Conservation (phyloP, 2,888 invertebrate genomes). For the Empis stercorea region DNA sequence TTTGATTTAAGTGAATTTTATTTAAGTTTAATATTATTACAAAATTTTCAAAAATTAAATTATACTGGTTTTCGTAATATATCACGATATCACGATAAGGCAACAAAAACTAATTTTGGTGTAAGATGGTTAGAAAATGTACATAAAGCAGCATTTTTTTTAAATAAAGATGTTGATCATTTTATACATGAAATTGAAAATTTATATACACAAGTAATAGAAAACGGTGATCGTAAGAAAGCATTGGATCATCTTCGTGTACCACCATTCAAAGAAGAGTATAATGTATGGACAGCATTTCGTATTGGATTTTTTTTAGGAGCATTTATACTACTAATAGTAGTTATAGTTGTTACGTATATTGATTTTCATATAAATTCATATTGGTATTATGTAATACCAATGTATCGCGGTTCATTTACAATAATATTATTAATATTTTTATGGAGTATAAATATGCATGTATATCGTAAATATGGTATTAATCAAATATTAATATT, state of each 20-base stretch:
- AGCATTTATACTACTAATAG: slow-evolving; percentile 62
- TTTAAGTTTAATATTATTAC: slow-evolving; percentile 67
- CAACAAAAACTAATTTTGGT: slow-evolving; percentile 54
- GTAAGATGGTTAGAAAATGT: slow-evolving; percentile 68
- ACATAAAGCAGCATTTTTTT: slow-evolving; percentile 71
- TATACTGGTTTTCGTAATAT: slow-evolving; percentile 84
- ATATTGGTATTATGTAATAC: slow-evolving; percentile 57
- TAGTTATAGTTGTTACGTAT: too few relatives aligned
- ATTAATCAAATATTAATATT: slow-evolving; percentile 77
- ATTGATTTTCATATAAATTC: too few relatives aligned
- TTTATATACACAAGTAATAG: slow-evolving; percentile 52
- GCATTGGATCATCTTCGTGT: slow-evolving; percentile 81
- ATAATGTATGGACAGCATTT: slow-evolving; percentile 70
- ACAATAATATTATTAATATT: slow-evolving; percentile 62
- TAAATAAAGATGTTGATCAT: slow-evolving; percentile 72
- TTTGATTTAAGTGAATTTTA: slow-evolving; percentile 70
- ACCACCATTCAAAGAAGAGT: slow-evolving; percentile 73
- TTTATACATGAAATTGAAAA: slow-evolving; percentile 69
- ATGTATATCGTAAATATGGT: slow-evolving; percentile 68
- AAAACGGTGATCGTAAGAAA: slow-evolving; percentile 66
- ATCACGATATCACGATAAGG: slow-evolving; percentile 80
- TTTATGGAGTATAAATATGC: slow-evolving; percentile 66
- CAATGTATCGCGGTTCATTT: slow-evolving; percentile 67
- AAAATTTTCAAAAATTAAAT: slow-evolving; percentile 80
- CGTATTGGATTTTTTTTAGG: slow-evolving; percentile 76